Conservation (phyloP, 2,888 invertebrate species). For the Leptothorax acervorum region DNA sequence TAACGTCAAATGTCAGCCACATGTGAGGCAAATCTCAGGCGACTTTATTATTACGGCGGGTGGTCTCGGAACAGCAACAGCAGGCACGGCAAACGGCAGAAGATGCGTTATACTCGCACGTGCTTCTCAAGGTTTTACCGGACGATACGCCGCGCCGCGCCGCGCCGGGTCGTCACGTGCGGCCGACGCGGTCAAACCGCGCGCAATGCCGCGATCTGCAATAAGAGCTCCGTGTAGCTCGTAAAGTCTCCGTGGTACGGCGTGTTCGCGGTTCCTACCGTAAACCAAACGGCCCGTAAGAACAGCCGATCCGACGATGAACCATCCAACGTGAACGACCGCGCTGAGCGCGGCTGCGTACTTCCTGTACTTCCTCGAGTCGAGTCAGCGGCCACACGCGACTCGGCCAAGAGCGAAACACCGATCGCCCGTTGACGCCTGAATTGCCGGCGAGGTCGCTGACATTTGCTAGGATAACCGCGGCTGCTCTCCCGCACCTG, state of each 20-base stretch:
- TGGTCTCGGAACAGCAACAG: slow-evolving; percentile 29
- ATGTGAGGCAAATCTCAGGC: slow-evolving; percentile 28
- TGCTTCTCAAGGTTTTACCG: slow-evolving; percentile 25
- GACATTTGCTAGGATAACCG: slow-evolving; percentile 62
- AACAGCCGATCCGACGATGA: slow-evolving; percentile 50
- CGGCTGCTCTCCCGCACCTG: slow-evolving; percentile 63
- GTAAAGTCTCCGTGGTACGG: slow-evolving; percentile 62
- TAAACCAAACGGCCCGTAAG: slow-evolving; percentile 33
- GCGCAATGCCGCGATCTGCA: slow-evolving; percentile 50
- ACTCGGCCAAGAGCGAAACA: slow-evolving; percentile 55
- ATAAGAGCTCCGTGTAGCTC: slow-evolving; percentile 59
- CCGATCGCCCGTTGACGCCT: slow-evolving; percentile 57
- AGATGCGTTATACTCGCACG: slow-evolving; percentile 27
- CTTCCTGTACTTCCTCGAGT: slow-evolving; percentile 53
- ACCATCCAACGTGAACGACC: slow-evolving; percentile 54
- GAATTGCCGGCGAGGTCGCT: slow-evolving; percentile 66
- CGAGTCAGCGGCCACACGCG: slow-evolving; percentile 36
- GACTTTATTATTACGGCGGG: slow-evolving; percentile 62
- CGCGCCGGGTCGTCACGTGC: slow-evolving; percentile 67
- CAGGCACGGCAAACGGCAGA: neutral
- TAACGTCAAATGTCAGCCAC: slow-evolving; percentile 28
- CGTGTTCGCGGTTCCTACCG: slow-evolving; percentile 43
- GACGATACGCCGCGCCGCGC: slow-evolving; percentile 28
- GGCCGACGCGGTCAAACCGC: slow-evolving; percentile 27
- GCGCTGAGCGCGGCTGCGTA: slow-evolving; percentile 22